These are phyloP conservation scores for Coreoperca whiteheadi DNA, from an alignment of 2,113 vertebrate genomes.

Conservation along the genomic window DNA sequence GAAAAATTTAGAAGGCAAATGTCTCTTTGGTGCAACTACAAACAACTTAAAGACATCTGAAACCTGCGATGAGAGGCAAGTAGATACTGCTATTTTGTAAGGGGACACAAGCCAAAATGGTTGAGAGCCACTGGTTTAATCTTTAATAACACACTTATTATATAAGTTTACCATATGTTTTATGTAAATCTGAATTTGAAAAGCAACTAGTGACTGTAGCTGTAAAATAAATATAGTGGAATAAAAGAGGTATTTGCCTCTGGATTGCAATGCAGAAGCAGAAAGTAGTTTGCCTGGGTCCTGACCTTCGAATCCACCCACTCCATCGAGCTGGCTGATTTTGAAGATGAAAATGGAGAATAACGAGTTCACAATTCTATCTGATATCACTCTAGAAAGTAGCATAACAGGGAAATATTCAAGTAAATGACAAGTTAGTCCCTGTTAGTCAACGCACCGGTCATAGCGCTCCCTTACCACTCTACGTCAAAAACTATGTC, in stretches of 20 bases:
- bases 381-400: neutral
- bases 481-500: fast-evolving
- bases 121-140: neutral
- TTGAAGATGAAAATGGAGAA: no score
- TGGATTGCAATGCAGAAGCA: neutral
- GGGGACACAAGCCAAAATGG: neutral
- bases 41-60: neutral
- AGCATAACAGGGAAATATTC: neutral
- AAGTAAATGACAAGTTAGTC: neutral
- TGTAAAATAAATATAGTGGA: neutral
- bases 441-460: constrained; percentile 9
- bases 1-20: neutral
- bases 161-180: no score
- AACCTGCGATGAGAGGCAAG: no score
- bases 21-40: no score
- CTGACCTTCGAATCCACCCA: no score
- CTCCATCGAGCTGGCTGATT: no score
- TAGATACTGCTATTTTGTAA: neutral
- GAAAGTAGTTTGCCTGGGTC: neutral
- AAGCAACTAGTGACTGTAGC: neutral
- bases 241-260: neutral
- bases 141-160: no score
- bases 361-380: no score
- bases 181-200: neutral
- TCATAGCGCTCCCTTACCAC: fast-evolving